These are phyloP conservation scores for Thereuonema tuberculata DNA, from an alignment of 1,140 invertebrate species.

Conservation along the genomic window DNA sequence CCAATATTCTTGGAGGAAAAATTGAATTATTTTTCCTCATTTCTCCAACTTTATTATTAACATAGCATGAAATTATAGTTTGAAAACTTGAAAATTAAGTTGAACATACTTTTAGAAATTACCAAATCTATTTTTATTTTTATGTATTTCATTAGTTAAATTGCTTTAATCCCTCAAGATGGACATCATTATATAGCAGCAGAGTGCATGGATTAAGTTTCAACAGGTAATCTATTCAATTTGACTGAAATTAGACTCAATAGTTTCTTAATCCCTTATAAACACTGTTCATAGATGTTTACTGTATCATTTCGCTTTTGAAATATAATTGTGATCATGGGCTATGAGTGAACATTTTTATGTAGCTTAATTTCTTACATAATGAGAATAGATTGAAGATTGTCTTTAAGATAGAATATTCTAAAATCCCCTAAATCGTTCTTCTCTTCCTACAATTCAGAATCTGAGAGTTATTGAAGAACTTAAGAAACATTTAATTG, in stretches of 20 bases:
- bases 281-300: background rate
- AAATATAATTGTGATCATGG: no score
- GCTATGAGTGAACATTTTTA: no score
- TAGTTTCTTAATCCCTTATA: background rate
- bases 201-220: slow-evolving; percentile 66
- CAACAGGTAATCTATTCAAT: slow-evolving; percentile 47
- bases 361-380: no score
- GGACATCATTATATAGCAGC: slow-evolving; percentile 69
- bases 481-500: no score
- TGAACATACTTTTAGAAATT: slow-evolving; percentile 7
- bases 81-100: background rate
- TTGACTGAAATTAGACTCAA: background rate
- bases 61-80: background rate
- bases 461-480: no score
- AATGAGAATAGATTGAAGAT: no score
- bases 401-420: no score
- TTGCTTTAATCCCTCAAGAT: slow-evolving; percentile 51
- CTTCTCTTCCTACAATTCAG: no score
- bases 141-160: slow-evolving; percentile 23
- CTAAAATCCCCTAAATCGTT: no score
- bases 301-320: no score
- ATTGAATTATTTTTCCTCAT: background rate
- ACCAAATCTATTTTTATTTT: background rate
- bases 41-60: background rate
- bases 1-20: no score